phyloP scores from a whole-genome alignment of 2,888 invertebrate species.

The Eristalis arbustorum region DNA sequence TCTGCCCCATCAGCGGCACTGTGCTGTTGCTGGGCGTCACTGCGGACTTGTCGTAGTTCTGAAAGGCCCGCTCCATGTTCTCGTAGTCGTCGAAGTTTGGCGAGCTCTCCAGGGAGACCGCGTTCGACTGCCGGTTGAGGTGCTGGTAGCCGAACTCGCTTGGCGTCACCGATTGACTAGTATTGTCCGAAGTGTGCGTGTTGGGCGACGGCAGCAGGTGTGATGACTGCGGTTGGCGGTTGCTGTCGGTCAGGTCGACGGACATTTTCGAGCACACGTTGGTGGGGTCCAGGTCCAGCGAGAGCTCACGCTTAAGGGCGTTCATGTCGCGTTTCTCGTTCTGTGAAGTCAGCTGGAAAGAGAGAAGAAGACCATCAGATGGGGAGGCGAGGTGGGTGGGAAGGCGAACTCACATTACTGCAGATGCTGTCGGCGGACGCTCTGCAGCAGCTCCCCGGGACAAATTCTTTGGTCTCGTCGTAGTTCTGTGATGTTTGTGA shows the following conservation, averaged over 20 bases:
- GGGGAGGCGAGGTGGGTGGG: neutral
- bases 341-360: conserved; percentile 72
- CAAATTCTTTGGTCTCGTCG: conserved; percentile 72
- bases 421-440: conserved; percentile 78
- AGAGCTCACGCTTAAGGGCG: conserved; percentile 79
- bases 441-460: conserved; percentile 73
- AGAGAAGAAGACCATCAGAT: conserved; percentile 37
- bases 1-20: conserved; percentile 72
- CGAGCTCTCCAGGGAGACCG: conserved; percentile 79
- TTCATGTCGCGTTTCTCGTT: conserved; percentile 78
- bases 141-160: conserved; percentile 80
- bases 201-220: conserved; percentile 77
- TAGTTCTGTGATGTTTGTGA: conserved; percentile 56
- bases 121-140: conserved; percentile 79
- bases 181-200: conserved; percentile 78
- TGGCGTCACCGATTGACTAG: conserved; percentile 80
- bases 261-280: conserved; percentile 73
- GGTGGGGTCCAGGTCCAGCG: conserved; percentile 77
- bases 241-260: conserved; percentile 72
- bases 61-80: conserved; percentile 73
- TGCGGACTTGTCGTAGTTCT: conserved; percentile 71
- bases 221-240: conserved; percentile 71
- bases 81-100: conserved; percentile 79
- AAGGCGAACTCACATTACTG: conserved; percentile 74
- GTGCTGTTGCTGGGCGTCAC: conserved; percentile 76